Evolutionary conservation across 2,797 vertebrate species (phyloP).

Genomic region (Echeneis naucrates): DNA sequence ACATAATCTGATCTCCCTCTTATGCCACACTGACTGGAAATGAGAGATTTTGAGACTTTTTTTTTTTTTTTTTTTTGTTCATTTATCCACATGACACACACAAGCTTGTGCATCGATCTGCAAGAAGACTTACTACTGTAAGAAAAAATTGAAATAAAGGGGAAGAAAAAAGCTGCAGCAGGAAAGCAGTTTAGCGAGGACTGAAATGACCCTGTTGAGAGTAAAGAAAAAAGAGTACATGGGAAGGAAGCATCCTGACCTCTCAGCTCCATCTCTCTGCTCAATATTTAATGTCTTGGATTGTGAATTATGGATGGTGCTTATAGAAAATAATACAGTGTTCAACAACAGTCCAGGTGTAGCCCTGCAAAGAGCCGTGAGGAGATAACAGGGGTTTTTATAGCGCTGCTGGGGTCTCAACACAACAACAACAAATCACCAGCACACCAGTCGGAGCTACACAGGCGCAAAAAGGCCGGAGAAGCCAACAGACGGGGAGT

Average conservation of each 20-base stretch:
- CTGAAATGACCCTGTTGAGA: slow-evolving; percentile 3
- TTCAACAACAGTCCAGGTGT: slow-evolving; percentile 70
- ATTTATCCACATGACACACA: background rate
- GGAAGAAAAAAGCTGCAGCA: background rate
- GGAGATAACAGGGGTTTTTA: slow-evolving; percentile 39
- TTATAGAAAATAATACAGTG: slow-evolving; percentile 79
- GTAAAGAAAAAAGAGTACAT: background rate
- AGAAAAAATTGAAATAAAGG: background rate
- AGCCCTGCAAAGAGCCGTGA: slow-evolving; percentile 57
- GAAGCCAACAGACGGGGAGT: slow-evolving; percentile 21
- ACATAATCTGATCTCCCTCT: background rate
- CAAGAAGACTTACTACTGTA: too few species aligned
- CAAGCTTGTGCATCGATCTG: too few species aligned
- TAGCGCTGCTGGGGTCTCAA: slow-evolving; percentile 31
- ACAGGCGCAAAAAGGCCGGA: slow-evolving; percentile 71
- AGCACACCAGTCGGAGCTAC: slow-evolving; percentile 39
- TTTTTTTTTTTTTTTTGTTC: slow-evolving; percentile 9
- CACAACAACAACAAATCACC: slow-evolving; percentile 65
- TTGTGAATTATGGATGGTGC: slow-evolving; percentile 79
- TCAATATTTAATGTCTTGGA: slow-evolving; percentile 75
- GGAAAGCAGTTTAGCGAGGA: slow-evolving; percentile 3
- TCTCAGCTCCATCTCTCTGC: slow-evolving; percentile 72
- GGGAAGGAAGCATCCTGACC: slow-evolving; percentile 57
- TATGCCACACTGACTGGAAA: background rate
- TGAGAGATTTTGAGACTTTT: background rate